Percentiles rank a stretch among this genome's conserved stretches.
These are phyloP conservation scores for Pomatorhinus ruficollis DNA, from an alignment of 2,113 vertebrate genomes.

Conservation along the genomic window DNA sequence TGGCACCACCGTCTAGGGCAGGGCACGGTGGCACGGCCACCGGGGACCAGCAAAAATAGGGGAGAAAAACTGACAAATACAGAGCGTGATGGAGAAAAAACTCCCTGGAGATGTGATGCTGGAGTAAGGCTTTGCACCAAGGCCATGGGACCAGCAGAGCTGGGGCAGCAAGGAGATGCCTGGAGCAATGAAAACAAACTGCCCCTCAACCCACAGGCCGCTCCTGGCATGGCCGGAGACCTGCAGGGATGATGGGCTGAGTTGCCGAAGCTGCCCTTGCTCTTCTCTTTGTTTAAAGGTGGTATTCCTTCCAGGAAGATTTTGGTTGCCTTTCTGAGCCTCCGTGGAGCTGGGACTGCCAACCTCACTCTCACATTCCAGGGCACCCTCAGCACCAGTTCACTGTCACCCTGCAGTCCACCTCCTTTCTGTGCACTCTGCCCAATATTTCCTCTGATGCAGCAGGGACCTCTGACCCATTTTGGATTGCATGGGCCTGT, in stretches of 20 bases:
- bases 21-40: background rate
- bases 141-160: background rate
- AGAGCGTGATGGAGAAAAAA: background rate
- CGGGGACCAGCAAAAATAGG: accelerated
- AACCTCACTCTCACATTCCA: background rate
- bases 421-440: background rate
- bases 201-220: accelerated
- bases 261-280: background rate
- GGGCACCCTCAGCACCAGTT: background rate
- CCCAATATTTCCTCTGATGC: background rate
- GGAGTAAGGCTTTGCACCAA: background rate
- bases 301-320: background rate
- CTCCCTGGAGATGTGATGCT: background rate
- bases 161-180: background rate
- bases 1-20: background rate
- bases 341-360: accelerated
- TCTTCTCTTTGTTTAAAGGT: background rate
- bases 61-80: background rate
- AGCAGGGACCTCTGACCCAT: background rate
- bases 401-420: background rate
- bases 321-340: background rate
- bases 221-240: background rate
- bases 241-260: background rate
- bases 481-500: background rate
- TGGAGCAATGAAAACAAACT: background rate